Percentiles rank a stretch among this genome's conserved stretches.
Evolutionary conservation across 2,113 vertebrate genomes (phyloP).

Genomic region (Chaetura pelagica): DNA sequence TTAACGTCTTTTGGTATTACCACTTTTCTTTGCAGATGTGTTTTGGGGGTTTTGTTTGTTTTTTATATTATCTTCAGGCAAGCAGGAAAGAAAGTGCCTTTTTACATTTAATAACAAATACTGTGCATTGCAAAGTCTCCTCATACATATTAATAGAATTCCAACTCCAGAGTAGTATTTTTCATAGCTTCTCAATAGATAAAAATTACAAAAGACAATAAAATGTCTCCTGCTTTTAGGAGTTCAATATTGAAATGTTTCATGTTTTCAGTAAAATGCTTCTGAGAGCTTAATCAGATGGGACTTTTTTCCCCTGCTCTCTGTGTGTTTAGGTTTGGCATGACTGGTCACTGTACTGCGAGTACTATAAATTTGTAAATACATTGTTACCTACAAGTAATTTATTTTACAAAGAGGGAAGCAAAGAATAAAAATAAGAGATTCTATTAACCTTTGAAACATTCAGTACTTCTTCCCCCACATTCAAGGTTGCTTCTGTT

Average conservation of each 20-base stretch:
- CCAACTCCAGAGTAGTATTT: background rate
- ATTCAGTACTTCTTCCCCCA: background rate
- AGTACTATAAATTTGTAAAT: background rate
- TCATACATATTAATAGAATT: background rate
- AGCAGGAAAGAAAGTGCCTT: slow-evolving; percentile 65
- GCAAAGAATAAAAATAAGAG: background rate
- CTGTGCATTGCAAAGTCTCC: background rate
- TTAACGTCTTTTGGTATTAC: slow-evolving; percentile 12
- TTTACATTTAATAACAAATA: slow-evolving; percentile 12
- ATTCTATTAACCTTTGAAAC: background rate
- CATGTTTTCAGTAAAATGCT: slow-evolving; percentile 4
- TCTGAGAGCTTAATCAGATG: background rate
- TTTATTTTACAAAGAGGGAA: background rate
- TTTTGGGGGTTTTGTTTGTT: background rate
- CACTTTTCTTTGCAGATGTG: background rate
- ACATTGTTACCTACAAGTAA: background rate
- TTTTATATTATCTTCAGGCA: background rate
- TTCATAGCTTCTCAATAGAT: background rate
- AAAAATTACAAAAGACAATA: background rate
- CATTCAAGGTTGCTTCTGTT: background rate
- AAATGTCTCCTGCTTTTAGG: background rate
- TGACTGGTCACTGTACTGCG: background rate
- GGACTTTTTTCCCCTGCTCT: background rate
- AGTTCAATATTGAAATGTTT: background rate
- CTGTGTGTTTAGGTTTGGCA: background rate